Evolutionary conservation across 2,888 invertebrate species (phyloP), one percentile per base, ranked within the genome.

Genomic region (Drosophila ustulata): DNA sequence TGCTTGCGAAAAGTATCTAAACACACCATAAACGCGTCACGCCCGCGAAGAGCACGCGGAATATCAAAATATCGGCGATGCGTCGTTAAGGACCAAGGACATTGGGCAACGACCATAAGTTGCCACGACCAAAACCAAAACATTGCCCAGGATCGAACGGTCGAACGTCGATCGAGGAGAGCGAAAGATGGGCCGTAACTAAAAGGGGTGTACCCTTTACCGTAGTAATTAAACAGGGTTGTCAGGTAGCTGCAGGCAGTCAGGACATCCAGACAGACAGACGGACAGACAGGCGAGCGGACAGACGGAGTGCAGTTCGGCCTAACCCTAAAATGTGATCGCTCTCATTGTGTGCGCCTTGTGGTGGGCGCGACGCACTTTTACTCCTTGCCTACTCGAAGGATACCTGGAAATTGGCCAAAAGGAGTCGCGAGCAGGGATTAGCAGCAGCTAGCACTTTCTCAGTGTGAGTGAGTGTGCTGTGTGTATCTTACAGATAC

Each of bases 181-280:
- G n/a, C 3, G 8, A 30, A 58, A 28, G 56, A 37, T 34, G 46
- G 56, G 39, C 9, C 3, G 9, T 5, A 45, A 18, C 11, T 75
- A 80, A 89, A 90, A 88, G 90, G 85, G 90, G 91, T 91, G 90
- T 90, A 87, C 87, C 88, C 90, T 90, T 90, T 90, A 87, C 85
- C 71, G 67, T 80, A 66, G 76, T 86, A 89, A 90, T 91, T 90
- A 90, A 91, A 83, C 73, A 85, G 80, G 82, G 78, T 51, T 51
- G 62, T 3, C 67, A 65, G 59, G 63, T 66, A 69, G 47, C 49
- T 6, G 7, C 23, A 8, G 9, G 43, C 53, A 39, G 51, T 8
- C 39, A 41, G 39, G 39, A 13, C 39, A 18, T 2, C 5, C 39
- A 7, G 39, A 41, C 39, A 8, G 39, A 18, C 18, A 3, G 39